A percentile compares a stretch with the other conserved stretches of the same genome.
These are phyloP conservation scores for Mobula hypostoma DNA, from an alignment of 2,113 vertebrate species.

Conservation along the genomic window DNA sequence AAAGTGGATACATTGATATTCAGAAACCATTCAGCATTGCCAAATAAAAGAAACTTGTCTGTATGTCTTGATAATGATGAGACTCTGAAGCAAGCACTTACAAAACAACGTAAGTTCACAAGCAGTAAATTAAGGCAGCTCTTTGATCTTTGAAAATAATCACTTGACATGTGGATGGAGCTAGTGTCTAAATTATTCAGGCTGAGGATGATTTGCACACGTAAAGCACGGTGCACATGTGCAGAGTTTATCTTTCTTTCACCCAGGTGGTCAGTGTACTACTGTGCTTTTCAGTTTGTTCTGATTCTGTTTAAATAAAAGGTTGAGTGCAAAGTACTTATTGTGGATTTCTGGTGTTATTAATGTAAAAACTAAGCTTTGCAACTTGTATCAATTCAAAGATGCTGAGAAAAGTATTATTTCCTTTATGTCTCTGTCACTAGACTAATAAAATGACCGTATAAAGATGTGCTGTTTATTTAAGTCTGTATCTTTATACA, in stretches of 20 bases:
- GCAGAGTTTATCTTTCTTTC: background rate
- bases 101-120: conserved; percentile 59
- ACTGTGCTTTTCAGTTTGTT: background rate
- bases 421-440: background rate
- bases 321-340: background rate
- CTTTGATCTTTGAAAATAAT: conserved; percentile 54
- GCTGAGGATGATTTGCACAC: background rate
- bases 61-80: conserved; percentile 47
- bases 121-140: conserved; percentile 70
- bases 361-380: background rate
- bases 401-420: background rate
- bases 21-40: conserved; percentile 65
- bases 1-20: conserved; percentile 65
- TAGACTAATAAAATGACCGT: background rate
- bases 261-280: background rate
- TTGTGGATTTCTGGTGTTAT: background rate
- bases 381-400: background rate
- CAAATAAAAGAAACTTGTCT: conserved; percentile 59
- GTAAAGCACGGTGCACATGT: background rate
- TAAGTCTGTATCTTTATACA: background rate
- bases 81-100: conserved; percentile 46
- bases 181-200: conserved; percentile 35
- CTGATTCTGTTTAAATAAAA: background rate
- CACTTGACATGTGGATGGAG: conserved; percentile 45
- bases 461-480: background rate